These are phyloP conservation scores for Diabrotica balteata DNA, from an alignment of 2,888 invertebrate genomes.

Conservation along the genomic window DNA sequence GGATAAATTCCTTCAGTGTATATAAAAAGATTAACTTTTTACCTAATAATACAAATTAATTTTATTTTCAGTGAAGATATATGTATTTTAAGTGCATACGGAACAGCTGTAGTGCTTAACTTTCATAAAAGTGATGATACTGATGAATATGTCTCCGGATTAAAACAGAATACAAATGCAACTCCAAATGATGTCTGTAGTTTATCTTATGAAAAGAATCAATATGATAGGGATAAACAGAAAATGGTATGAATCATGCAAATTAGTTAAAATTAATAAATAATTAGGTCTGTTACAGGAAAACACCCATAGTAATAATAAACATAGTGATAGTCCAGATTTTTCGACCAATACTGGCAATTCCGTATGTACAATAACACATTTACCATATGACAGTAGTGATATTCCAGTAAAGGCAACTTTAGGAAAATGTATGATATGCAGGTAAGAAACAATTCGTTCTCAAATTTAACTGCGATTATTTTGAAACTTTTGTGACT, in stretches of 20 bases:
- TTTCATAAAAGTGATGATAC: constrained; percentile 61
- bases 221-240: constrained; percentile 53
- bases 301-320: constrained; percentile 26
- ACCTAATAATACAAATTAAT: constrained; percentile 4
- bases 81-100: constrained; percentile 90
- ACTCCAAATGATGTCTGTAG: constrained; percentile 58
- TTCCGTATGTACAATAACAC: constrained; percentile 63
- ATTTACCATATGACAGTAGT: constrained; percentile 83
- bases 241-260: constrained; percentile 30
- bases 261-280: background rate
- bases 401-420: constrained; percentile 78
- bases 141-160: constrained; percentile 46
- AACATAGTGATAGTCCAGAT: constrained; percentile 57
- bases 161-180: constrained; percentile 25
- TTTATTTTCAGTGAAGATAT: constrained; percentile 82
- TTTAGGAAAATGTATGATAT: constrained; percentile 75
- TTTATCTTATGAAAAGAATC: constrained; percentile 58
- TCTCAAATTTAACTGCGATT: too few relatives aligned
- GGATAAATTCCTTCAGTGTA: too few relatives aligned
- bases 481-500: too few relatives aligned
- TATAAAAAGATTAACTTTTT: constrained; percentile 64
- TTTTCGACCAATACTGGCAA: constrained; percentile 38
- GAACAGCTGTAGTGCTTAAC: constrained; percentile 88
- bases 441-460: constrained; percentile 63
- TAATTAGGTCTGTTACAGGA: constrained; percentile 34